Evolutionary conservation across 2,113 vertebrate genomes (phyloP), one percentile per base, ranked within the genome.

Genomic region (Planiliza haematocheilus): DNA sequence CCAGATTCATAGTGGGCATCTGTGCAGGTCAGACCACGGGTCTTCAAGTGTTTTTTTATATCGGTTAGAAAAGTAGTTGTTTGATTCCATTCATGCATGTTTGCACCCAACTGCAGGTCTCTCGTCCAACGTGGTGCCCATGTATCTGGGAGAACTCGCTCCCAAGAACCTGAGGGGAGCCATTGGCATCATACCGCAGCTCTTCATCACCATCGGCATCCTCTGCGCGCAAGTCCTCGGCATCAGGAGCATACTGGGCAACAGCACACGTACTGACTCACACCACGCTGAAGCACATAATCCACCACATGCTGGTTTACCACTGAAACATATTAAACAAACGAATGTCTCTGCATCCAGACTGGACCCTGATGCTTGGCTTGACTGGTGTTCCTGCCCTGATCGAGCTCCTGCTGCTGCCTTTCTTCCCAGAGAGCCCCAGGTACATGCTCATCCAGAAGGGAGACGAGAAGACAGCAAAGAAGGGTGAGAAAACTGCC

Each of bases 101-200:
- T 18, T 79, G 11, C 24, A n/a, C 39, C 14, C 14, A 2, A 60
- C 50, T 77, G 51, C 70, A 99, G 97, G 97, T 41, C 86, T 99
- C 74, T 97, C 97, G 3, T 99, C 97, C 86, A 99, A 86, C 0
- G 97, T 98, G 53, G 97, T 98, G 61, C 97, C 97, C 8, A 98
- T 98, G 97, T 99, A 98, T 89, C 78, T 99, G 30, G 97, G 97
- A n/a, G 97, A 99, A 75, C 83, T 98, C 38, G 84, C 97, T 34
- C 97, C 97, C 1, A 97, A 92, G 84, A 98, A 97, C 82, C 90
- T 98, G 62, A 87, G 97, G 75, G 97, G 97, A 18, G 97, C 95
- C 0, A 57, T 96, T 0, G 93, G 97, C 13, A 90, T 99, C 21
- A 34, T 97, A 1, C 97, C 97, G 0, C 87, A 99, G 92, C 94